Conservation (phyloP, 1,140 invertebrate genomes). For the Pomacea maculata region DNA sequence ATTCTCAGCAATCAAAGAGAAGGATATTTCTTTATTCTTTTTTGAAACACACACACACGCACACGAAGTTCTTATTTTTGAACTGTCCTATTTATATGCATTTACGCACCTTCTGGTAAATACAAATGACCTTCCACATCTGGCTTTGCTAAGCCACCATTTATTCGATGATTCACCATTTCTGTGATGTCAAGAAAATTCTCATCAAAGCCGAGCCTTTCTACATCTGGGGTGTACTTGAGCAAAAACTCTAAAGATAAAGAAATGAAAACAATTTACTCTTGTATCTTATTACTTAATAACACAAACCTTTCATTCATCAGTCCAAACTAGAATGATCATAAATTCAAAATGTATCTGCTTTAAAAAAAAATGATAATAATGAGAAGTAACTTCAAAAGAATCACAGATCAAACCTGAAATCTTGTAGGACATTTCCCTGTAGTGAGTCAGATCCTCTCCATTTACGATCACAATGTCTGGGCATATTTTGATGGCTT, state of each 20-base stretch:
- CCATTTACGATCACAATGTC: slow-evolving; percentile 51
- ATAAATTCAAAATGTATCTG: neutral
- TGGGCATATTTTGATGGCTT: slow-evolving; percentile 54
- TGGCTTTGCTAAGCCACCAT: slow-evolving; percentile 6
- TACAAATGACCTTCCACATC: slow-evolving; percentile 24
- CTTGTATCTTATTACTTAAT: neutral
- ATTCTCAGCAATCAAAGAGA: too few relatives aligned
- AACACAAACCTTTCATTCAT: neutral
- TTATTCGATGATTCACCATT: slow-evolving; percentile 41
- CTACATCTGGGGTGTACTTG: slow-evolving; percentile 51
- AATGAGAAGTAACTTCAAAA: too few relatives aligned
- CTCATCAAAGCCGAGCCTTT: slow-evolving; percentile 58
- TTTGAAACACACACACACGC: too few relatives aligned
- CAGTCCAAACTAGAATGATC: too few relatives aligned
- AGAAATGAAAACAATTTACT: slow-evolving; percentile 5
- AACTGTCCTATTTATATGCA: too few relatives aligned
- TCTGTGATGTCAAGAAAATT: slow-evolving; percentile 54
- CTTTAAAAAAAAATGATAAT: neutral
- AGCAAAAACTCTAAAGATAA: slow-evolving; percentile 47
- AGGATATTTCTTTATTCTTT: too few relatives aligned
- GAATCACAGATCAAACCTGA: slow-evolving; percentile 35
- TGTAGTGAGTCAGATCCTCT: slow-evolving; percentile 55
- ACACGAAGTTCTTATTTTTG: too few relatives aligned
- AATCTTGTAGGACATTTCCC: slow-evolving; percentile 57
- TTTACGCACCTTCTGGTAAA: neutral